Evolutionary conservation across 1,140 invertebrate species (phyloP), one percentile per base, ranked within the genome.

Genomic region (Camponotus vicinus): DNA sequence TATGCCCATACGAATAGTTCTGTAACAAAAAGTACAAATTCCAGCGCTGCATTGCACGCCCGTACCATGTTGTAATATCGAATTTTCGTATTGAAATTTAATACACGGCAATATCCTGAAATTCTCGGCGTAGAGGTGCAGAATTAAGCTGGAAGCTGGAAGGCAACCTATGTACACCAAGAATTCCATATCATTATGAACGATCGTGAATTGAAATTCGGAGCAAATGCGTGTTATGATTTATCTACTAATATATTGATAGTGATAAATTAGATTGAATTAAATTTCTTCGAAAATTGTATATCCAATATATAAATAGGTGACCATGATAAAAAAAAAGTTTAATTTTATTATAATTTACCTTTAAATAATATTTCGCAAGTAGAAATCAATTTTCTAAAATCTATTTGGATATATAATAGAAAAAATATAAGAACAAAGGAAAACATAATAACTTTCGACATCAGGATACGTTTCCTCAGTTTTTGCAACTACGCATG

Each of bases 51-150:
- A 71, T 82, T 59, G 64, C 77, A 15, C 37, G 52, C 66, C 15
- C 40, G 57, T 82, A 82, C 37, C 78, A 59, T 18, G 70, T 21
- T 42, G 66, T 82, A 57, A 82, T 82, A 82, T 82, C 37, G 78
- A 82, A 82, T 71, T 82, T 82, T 82, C 27, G 37, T 82, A 80
- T 82, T 82, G 37, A 82, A 82, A 82, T 82, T 82, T 82, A 71
- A 71, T 82, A 71, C 66, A 71, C 37, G 78, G 13, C 45, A 82
- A 82, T 82, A 59, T 57, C 13, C 52, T 11, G 52, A 71, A 82
- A 82, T 82, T 82, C 77, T 40, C 66, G 52, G 66, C 66, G 49
- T 71, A 42, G 49, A 52, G 66, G 37, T 80, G 49, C 32, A 80
- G 66, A 55, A 80, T 80, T 80, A 71, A 70, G 37, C 37, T 18